Evolutionary conservation across 2,797 vertebrate genomes (phyloP).

Genomic region (Xerus rutilus): DNA sequence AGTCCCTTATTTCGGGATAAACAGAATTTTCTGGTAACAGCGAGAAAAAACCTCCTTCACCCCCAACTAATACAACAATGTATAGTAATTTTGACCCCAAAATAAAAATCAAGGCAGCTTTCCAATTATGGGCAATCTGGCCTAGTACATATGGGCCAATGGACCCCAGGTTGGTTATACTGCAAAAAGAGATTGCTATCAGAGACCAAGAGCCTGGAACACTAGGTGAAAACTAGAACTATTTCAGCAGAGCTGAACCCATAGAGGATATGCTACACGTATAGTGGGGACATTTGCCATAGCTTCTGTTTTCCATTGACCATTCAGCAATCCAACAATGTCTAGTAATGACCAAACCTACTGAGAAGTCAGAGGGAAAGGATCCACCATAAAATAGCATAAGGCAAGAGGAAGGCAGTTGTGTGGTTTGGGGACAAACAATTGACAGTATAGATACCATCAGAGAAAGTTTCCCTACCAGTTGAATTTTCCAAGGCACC

Average conservation of each 20-base stretch:
- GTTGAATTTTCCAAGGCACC: neutral
- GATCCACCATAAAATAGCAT: neutral
- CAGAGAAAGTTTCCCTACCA: neutral
- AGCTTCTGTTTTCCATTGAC: neutral
- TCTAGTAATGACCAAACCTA: neutral
- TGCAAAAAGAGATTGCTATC: neutral
- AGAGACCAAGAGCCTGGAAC: neutral
- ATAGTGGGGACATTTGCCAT: neutral
- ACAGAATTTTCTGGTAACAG: neutral
- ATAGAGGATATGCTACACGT: rapidly evolving
- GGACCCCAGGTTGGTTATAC: neutral
- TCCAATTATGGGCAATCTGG: neutral
- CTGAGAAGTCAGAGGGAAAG: neutral
- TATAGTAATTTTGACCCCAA: neutral
- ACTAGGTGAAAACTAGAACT: neutral
- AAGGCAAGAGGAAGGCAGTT: neutral
- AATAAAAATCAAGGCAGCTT: neutral
- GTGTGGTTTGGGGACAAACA: neutral
- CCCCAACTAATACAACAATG: too few relatives aligned
- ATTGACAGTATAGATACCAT: neutral
- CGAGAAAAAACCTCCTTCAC: neutral
- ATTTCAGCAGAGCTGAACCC: neutral
- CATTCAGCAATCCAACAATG: neutral
- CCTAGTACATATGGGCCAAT: neutral
- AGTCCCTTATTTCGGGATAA: neutral